Evolutionary conservation across 1,140 invertebrate genomes (phyloP).

Genomic region (Stenopsyche tienmushanensis): DNA sequence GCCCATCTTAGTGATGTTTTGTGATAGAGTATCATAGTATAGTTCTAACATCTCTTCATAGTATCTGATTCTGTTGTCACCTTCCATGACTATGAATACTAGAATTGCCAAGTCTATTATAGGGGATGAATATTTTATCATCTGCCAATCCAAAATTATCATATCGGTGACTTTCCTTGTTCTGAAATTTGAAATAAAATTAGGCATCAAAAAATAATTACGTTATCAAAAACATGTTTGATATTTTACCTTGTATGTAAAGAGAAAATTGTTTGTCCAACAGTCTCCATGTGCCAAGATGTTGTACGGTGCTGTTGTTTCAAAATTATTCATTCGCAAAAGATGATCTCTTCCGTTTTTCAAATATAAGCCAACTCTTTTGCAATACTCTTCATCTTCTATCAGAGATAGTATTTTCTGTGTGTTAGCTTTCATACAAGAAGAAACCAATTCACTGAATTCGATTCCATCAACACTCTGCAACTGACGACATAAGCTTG

Average conservation of each 20-base stretch:
- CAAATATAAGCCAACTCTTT: neutral
- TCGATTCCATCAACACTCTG: too few species aligned
- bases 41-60: constrained; percentile 12
- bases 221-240: neutral
- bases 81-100: constrained; percentile 22
- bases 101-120: constrained; percentile 17
- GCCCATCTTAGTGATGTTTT: constrained; percentile 6
- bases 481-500: too few species aligned
- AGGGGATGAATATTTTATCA: constrained; percentile 8
- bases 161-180: constrained; percentile 14
- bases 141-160: constrained; percentile 29
- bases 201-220: neutral
- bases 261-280: constrained; percentile 52
- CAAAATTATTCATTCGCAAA: neutral
- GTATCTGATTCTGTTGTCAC: neutral
- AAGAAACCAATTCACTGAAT: too few species aligned
- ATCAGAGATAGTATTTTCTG: too few species aligned
- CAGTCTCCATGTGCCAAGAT: constrained; percentile 49
- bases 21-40: constrained; percentile 17
- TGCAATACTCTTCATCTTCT: too few species aligned
- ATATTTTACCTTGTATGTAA: constrained; percentile 45
- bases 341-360: neutral
- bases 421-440: too few species aligned
- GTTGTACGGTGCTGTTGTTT: constrained; percentile 11
- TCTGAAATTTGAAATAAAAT: constrained; percentile 22